Evolutionary conservation across 1,140 invertebrate species (phyloP), one percentile per base, ranked within the genome.

Genomic region (Rhizoglyphus robini): DNA sequence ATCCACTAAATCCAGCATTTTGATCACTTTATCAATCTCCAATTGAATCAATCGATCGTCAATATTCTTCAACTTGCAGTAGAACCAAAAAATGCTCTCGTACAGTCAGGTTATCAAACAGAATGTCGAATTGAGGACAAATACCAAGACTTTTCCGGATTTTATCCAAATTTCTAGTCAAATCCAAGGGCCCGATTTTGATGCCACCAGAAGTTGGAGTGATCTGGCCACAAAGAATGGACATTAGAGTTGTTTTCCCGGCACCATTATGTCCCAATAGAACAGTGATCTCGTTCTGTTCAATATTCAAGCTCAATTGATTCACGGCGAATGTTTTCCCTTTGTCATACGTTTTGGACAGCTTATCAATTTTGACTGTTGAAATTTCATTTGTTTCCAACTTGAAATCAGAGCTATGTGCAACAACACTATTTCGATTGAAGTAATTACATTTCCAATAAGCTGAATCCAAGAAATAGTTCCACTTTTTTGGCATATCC

Each of bases 211-310:
- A 78, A 0, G 82, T 82, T n/a, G 86, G 83, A 2, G 82, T 78
- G 31, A 84, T 78, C 29, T 67, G 38, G 79, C 85, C 86, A 68
- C 87, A 90, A 2, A 90, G 76, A 78, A 90, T 89, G 1, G 83
- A 83, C 84, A 92, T 85, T 68, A 84, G 82, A 57, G 86, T 87
- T 0, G 85, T 88, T 76, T 88, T 88, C 20, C 82, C 82, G 57
- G 82, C 82, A 46, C 82, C 82, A 73, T 83, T 83, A 68, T 83
- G 82, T 18, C 82, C 82, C 15, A 83, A n/a, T n/a, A n/a, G n/a
- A n/a, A n/a, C n/a, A n/a, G n/a, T n/a, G n/a, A n/a, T n/a, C n/a
- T n/a, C n/a, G n/a, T 76, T 77, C 70, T 83, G 77, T 67, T 81
- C 83, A 69, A 83, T 82, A 66, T 80, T 81, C 0, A 83, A 64